phyloP scores from a whole-genome alignment of 2,113 vertebrate genomes.

The Hiodon tergisus region DNA sequence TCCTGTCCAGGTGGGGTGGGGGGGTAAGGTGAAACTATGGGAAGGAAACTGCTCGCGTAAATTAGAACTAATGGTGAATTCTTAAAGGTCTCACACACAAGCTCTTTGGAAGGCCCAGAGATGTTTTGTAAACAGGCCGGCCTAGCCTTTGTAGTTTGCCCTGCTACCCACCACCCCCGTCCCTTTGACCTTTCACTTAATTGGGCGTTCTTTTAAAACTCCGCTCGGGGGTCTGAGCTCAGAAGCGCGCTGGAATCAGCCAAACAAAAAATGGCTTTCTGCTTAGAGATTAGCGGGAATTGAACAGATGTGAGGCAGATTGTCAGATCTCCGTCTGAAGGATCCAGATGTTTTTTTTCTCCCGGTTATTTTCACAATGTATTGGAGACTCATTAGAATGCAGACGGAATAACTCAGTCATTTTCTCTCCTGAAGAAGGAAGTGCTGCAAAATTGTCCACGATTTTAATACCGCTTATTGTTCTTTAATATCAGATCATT shows the following conservation, averaged over 20 bases:
- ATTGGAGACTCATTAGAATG: too few relatives aligned
- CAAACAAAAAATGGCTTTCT: not conserved
- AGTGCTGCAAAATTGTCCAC: too few relatives aligned
- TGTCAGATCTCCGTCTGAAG: too few relatives aligned
- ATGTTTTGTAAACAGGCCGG: not conserved
- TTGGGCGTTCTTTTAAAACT: slow-evolving; percentile 29
- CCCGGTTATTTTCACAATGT: too few relatives aligned
- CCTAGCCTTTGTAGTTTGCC: not conserved
- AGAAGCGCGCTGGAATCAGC: not conserved
- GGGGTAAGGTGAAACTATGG: not conserved
- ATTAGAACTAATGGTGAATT: slow-evolving; percentile 9
- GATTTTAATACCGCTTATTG: too few relatives aligned
- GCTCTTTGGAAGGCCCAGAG: slow-evolving; percentile 23
- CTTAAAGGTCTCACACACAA: slow-evolving; percentile 47
- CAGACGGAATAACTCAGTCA: too few relatives aligned
- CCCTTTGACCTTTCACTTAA: slow-evolving; percentile 59
- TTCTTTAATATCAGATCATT: too few relatives aligned
- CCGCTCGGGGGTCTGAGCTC: not conserved
- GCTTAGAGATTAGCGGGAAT: not conserved
- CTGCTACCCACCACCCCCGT: slow-evolving; percentile 44
- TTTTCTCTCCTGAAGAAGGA: too few relatives aligned
- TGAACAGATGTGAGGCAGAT: not conserved
- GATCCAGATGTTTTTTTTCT: too few relatives aligned
- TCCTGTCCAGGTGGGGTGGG: not conserved
- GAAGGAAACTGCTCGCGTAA: not conserved